A percentile compares a stretch with the other conserved stretches of the same genome.
These are phyloP conservation scores for Coregonus sp. DNA, from an alignment of 2,797 vertebrate genomes.

Conservation along the genomic window DNA sequence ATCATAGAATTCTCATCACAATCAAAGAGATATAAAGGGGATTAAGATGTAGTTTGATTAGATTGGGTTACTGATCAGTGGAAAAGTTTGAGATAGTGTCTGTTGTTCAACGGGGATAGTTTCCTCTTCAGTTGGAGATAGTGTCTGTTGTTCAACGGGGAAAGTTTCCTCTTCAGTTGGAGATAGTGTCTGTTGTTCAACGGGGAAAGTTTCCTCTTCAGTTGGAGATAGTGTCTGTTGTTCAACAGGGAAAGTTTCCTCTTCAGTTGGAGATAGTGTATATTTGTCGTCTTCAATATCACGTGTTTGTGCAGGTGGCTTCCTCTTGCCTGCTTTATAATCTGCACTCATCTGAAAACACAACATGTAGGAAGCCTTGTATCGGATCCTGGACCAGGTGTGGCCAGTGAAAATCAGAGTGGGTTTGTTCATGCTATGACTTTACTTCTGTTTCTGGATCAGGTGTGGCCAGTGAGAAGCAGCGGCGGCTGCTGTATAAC, in stretches of 20 bases:
- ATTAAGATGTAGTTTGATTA: background rate
- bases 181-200: background rate
- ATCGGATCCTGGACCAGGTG: background rate
- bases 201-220: background rate
- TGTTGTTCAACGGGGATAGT: background rate
- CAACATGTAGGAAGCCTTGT: background rate
- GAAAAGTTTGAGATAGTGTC: background rate
- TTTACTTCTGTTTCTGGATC: constrained; percentile 10
- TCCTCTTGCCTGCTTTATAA: background rate
- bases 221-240: background rate
- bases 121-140: background rate
- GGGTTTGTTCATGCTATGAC: background rate
- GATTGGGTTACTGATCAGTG: background rate
- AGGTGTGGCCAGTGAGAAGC: constrained; percentile 93
- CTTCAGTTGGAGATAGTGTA: no score
- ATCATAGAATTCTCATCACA: constrained; percentile 1
- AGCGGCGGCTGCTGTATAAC: constrained; percentile 93
- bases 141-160: background rate
- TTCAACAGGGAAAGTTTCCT: background rate
- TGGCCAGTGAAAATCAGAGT: background rate
- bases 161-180: background rate
- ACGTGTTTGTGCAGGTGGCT: background rate
- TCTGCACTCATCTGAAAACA: background rate
- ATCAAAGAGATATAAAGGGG: background rate
- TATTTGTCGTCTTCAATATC: background rate